Percentiles rank a stretch among this genome's conserved stretches.
phyloP scores from a whole-genome alignment of 2,797 vertebrate genomes.

The Muraenolepis orangiensis region DNA sequence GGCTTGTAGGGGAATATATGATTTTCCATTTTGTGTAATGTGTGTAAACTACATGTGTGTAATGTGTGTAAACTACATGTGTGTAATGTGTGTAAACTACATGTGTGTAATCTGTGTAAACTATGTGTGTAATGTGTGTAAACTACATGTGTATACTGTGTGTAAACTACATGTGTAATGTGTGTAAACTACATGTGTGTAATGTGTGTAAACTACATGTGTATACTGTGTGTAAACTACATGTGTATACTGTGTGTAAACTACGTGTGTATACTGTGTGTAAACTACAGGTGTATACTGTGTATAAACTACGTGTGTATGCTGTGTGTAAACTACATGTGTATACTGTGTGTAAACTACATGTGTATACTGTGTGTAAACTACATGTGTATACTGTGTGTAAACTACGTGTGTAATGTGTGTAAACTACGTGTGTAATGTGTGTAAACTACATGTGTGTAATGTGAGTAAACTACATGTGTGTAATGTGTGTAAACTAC shows the following conservation, averaged over 20 bases:
- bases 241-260: slow-evolving; percentile 58
- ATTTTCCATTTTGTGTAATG: slow-evolving; percentile 70
- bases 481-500: slow-evolving; percentile 50
- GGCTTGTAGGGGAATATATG: slow-evolving; percentile 68
- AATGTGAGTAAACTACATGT: no score
- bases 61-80: slow-evolving; percentile 55
- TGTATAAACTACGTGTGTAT: slow-evolving; percentile 64
- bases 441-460: slow-evolving; percentile 64
- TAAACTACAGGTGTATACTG: slow-evolving; percentile 49
- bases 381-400: slow-evolving; percentile 33
- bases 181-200: slow-evolving; percentile 62
- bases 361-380: no score
- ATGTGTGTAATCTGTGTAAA: slow-evolving; percentile 69
- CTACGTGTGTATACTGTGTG: slow-evolving; percentile 72
- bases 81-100: slow-evolving; percentile 61
- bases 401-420: slow-evolving; percentile 64
- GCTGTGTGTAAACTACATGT: slow-evolving; percentile 56
- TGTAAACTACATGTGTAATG: slow-evolving; percentile 65
- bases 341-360: slow-evolving; percentile 68
- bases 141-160: slow-evolving; percentile 35
- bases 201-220: slow-evolving; percentile 62
- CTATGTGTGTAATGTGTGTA: no score
- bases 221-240: slow-evolving; percentile 50
- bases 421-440: slow-evolving; percentile 66
- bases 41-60: slow-evolving; percentile 62